Conservation (phyloP, 2,797 vertebrate species). For the Alca torda region DNA sequence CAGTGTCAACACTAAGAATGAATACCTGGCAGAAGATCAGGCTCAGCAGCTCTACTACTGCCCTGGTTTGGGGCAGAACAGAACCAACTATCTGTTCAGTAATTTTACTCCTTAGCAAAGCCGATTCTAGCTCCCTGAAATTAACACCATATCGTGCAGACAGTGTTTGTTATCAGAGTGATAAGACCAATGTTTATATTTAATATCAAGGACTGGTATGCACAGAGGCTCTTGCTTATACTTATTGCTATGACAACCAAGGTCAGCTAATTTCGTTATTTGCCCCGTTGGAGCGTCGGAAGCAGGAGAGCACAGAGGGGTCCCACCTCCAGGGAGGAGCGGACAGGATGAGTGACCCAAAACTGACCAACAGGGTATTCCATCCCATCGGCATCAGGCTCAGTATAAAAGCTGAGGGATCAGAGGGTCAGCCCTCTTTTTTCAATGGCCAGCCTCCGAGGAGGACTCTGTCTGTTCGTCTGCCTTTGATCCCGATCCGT, state of each 20-base stretch:
- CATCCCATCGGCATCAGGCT: not conserved
- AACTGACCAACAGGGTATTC: not conserved
- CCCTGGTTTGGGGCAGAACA: not conserved
- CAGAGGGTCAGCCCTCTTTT: not conserved
- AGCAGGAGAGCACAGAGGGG: not conserved
- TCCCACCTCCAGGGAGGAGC: not conserved
- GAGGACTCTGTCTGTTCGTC: not conserved
- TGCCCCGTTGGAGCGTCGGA: not conserved
- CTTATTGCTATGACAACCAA: not conserved
- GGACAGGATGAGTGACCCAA: not conserved
- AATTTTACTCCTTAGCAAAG: not conserved
- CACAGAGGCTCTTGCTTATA: not conserved
- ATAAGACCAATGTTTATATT: not conserved
- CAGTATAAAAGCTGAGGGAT: not conserved
- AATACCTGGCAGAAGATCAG: not conserved
- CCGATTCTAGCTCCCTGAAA: not conserved
- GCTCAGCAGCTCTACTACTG: not conserved
- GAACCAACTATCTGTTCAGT: not conserved
- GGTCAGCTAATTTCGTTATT: not conserved
- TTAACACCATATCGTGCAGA: not conserved
- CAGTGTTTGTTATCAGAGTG: not conserved
- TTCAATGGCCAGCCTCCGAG: not conserved
- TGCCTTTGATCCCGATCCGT: not conserved
- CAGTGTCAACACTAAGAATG: not conserved
- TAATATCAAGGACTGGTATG: not conserved